A percentile compares a stretch with the other conserved stretches of the same genome.
Conservation (phyloP, 2,797 vertebrate genomes). For the Allobates femoralis region DNA sequence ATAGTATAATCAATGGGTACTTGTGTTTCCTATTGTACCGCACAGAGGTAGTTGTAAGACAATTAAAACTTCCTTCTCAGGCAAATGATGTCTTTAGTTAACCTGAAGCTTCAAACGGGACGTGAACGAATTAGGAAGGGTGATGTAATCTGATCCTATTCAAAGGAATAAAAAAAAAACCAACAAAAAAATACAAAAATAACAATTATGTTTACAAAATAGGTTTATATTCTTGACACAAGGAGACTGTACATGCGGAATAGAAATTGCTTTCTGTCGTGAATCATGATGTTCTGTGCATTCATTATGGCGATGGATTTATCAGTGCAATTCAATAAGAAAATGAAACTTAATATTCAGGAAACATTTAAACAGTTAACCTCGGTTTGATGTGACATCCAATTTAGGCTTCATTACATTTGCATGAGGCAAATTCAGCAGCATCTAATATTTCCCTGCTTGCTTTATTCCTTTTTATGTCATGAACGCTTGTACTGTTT, state of each 20-base stretch:
- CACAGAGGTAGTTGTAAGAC: constrained; percentile 83
- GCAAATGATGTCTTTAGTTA: constrained; percentile 84
- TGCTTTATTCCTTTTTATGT: constrained; percentile 63
- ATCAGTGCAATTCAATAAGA: constrained; percentile 37
- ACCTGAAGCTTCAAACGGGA: constrained; percentile 81
- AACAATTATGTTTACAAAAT: neutral
- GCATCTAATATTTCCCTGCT: constrained; percentile 65
- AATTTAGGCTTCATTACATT: constrained; percentile 76
- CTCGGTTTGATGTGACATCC: constrained; percentile 69
- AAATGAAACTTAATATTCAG: constrained; percentile 67
- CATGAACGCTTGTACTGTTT: constrained; percentile 64
- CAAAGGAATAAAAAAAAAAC: neutral
- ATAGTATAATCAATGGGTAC: constrained; percentile 87
- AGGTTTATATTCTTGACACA: constrained; percentile 9
- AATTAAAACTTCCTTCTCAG: constrained; percentile 85
- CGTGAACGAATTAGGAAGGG: constrained; percentile 76
- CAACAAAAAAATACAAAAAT: neutral
- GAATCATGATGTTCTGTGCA: constrained; percentile 26
- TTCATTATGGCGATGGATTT: constrained; percentile 52
- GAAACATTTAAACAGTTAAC: constrained; percentile 73
- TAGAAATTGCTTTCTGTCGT: constrained; percentile 22
- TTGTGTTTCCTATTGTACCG: constrained; percentile 87
- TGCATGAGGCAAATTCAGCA: constrained; percentile 69
- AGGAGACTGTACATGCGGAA: neutral
- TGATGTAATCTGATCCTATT: constrained; percentile 82